Conservation (phyloP, 2,888 invertebrate species). For the Protophormia terraenovae region DNA sequence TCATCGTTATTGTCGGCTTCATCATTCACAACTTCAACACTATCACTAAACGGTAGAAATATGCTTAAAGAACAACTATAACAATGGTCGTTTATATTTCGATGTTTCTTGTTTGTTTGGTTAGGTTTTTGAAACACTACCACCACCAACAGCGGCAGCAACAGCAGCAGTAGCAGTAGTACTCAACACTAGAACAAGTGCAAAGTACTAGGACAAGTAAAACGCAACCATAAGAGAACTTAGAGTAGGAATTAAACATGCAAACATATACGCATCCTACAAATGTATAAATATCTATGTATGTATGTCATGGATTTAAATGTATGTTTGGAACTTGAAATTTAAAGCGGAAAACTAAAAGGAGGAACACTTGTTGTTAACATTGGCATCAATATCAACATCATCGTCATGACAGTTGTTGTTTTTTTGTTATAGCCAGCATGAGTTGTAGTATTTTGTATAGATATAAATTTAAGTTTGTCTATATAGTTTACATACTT, state of each 20-base stretch:
- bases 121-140: too few relatives aligned
- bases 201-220: too few relatives aligned
- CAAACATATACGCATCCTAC: neutral
- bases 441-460: neutral
- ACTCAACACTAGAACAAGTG: too few relatives aligned
- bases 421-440: neutral
- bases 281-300: constrained; percentile 5
- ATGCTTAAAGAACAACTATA: neutral
- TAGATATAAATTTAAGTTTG: too few relatives aligned
- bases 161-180: too few relatives aligned
- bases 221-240: constrained; percentile 8
- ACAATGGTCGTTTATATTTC: too few relatives aligned
- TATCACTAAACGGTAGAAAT: constrained; percentile 8
- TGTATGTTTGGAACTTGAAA: neutral
- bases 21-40: constrained; percentile 8
- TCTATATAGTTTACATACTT: too few relatives aligned
- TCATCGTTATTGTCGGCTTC: neutral
- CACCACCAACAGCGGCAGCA: too few relatives aligned
- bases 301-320: neutral
- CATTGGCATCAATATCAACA: neutral
- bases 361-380: constrained; percentile 48
- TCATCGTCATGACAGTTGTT: neutral
- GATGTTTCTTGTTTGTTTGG: neutral
- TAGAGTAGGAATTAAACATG: constrained; percentile 39
- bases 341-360: constrained; percentile 54